phyloP scores from a whole-genome alignment of 2,797 vertebrate species.

The Rhadinocentrus ornatus region DNA sequence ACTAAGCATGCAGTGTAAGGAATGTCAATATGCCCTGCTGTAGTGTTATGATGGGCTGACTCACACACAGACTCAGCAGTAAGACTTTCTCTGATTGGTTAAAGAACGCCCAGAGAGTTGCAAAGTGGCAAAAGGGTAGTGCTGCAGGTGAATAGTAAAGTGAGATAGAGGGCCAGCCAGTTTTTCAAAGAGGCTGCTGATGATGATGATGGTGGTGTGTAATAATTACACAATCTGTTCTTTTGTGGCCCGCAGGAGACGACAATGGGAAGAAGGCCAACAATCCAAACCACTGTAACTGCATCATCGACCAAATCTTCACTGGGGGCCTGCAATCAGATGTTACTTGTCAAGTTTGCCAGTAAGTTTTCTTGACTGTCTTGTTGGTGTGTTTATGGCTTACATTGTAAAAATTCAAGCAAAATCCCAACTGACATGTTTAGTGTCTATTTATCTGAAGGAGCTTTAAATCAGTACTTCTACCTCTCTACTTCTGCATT shows the following conservation, averaged over 20 bases:
- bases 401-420: neutral
- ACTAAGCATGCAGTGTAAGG: slow-evolving; percentile 48
- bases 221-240: slow-evolving; percentile 42
- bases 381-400: slow-evolving; percentile 3
- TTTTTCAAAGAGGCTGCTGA: slow-evolving; percentile 51
- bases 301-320: slow-evolving; percentile 99
- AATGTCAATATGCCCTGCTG: slow-evolving; percentile 68
- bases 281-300: slow-evolving; percentile 98
- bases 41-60: slow-evolving; percentile 56
- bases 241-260: slow-evolving; percentile 83
- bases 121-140: slow-evolving; percentile 37
- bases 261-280: slow-evolving; percentile 97
- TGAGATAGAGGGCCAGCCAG: slow-evolving; percentile 40
- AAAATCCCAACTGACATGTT: slow-evolving; percentile 9
- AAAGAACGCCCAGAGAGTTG: slow-evolving; percentile 30
- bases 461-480: slow-evolving; percentile 4
- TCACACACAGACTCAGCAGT: slow-evolving; percentile 43
- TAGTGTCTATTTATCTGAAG: slow-evolving; percentile 11
- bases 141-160: slow-evolving; percentile 37
- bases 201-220: slow-evolving; percentile 25
- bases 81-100: slow-evolving; percentile 48
- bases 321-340: slow-evolving; percentile 96
- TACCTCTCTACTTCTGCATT: neutral
- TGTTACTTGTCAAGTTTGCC: slow-evolving; percentile 97
- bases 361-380: slow-evolving; percentile 84